These are phyloP conservation scores for Caenorhabditis panamensis DNA, from an alignment of 2,888 invertebrate genomes.

Conservation along the genomic window DNA sequence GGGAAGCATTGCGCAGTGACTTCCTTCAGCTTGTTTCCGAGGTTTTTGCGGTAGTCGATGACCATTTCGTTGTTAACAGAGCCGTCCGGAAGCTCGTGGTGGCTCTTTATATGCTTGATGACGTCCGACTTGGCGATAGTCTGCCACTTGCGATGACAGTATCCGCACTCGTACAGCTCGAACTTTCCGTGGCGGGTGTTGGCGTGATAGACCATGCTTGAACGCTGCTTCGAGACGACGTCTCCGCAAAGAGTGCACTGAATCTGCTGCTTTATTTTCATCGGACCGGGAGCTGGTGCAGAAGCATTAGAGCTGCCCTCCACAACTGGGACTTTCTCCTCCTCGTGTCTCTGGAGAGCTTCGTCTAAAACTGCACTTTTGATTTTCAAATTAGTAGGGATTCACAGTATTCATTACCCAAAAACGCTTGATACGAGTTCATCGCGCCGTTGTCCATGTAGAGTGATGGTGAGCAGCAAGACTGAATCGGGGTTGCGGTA, in stretches of 20 bases:
- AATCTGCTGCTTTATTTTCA: conserved; percentile 32
- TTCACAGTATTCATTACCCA: conserved; percentile 17
- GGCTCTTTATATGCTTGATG: conserved; percentile 67
- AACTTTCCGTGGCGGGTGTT: conserved; percentile 68
- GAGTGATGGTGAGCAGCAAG: not conserved
- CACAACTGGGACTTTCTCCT: conserved; percentile 2
- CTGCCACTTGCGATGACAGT: conserved; percentile 68
- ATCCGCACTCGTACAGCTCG: conserved; percentile 64
- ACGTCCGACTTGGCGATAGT: conserved; percentile 72
- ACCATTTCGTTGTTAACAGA: conserved; percentile 41
- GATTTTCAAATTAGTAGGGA: not conserved
- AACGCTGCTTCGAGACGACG: conserved; percentile 62
- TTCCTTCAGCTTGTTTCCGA: conserved; percentile 52
- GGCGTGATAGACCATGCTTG: conserved; percentile 67
- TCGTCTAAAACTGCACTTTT: conserved; percentile 16
- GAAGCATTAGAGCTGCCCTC: not conserved
- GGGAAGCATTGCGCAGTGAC: conserved; percentile 60
- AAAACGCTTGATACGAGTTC: conserved; percentile 27
- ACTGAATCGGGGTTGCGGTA: not conserved
- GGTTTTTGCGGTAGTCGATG: conserved; percentile 62
- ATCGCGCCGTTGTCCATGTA: conserved; percentile 16
- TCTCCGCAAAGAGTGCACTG: conserved; percentile 62
- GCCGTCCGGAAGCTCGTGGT: conserved; percentile 44
- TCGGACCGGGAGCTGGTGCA: not conserved
- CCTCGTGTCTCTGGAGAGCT: conserved; percentile 24